Base-by-base conservation (phyloP, 2,113 vertebrate species). In the Panthera tigris region DNA sequence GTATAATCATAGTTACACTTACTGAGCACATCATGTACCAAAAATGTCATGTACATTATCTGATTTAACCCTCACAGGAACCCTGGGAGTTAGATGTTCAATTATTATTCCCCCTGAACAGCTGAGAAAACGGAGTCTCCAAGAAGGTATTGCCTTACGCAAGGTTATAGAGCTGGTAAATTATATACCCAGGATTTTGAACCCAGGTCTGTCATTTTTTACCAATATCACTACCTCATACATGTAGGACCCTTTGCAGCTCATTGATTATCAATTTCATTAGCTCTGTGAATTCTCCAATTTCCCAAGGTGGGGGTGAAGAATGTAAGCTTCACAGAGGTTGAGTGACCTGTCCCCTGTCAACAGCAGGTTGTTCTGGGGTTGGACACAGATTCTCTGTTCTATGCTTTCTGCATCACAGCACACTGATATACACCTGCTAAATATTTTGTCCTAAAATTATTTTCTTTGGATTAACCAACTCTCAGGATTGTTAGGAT, bases 401-500 rank as follows among this genome's bases (percentile, higher is more conserved):
- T 45, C 48, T 13, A 1, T 13, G 14, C 14, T 73, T 21, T 50
- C 52, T 81, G 55, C 15, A 10, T 8, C 55, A 71, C 0, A 86
- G 61, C 50, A 83, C 57, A 83, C 14, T 55, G 50, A 92, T n/a
- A 82, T 3, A 57, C 23, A 86, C 55, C 15, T 48, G 55, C 45
- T 73, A 63, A n/a, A 52, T 48, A 71, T 84, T 91, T 41, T 87
- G 45, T 68, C 50, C n/a, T 45, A 82, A 83, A 78, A 33, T 23
- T 78, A 31, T 68, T 85, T 94, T 89, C 61, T 96, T 90, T 92
- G 57, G 16, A 89, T 92, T 89, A 92, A 68, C 15, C 15, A 57
- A 29, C 39, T 89, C 63, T 91, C 15, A 63, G n/a, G n/a, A 86
- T 94, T 65, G 55, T 48, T 79, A 84, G 31, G 69, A 83, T 15